These are phyloP conservation scores for Drosophila takahashii DNA, from an alignment of 1,140 invertebrate genomes.

Conservation along the genomic window DNA sequence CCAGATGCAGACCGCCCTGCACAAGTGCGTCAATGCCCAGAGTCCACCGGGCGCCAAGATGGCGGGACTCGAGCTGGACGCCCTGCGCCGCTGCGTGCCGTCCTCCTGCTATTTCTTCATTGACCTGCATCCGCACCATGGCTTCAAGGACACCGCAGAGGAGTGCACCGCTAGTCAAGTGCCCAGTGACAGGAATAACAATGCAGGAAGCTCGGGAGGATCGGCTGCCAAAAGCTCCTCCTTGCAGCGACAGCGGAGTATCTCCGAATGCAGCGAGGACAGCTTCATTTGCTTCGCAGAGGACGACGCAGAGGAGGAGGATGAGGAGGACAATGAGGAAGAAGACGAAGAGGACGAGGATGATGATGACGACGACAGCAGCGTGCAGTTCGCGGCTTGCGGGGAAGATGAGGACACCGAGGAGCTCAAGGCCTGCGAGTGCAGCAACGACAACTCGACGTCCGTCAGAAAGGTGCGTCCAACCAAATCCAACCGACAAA, in stretches of 20 bases:
- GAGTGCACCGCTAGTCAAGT: conserved; percentile 42
- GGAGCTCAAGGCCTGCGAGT: conserved; percentile 26
- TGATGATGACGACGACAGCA: conserved; percentile 44
- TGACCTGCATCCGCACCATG: conserved; percentile 54
- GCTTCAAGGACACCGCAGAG: conserved; percentile 43
- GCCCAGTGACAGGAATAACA: conserved; percentile 47
- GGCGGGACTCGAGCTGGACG: conserved; percentile 39
- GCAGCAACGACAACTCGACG: conserved; percentile 32
- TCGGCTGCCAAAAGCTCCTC: background rate
- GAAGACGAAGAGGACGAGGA: conserved; percentile 23
- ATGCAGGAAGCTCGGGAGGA: conserved; percentile 14
- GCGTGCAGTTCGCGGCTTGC: conserved; percentile 27
- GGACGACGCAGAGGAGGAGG: conserved; percentile 45
- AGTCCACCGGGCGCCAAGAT: conserved; percentile 38
- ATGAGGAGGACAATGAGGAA: conserved; percentile 15
- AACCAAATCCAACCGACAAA: background rate
- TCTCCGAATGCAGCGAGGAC: conserved; percentile 75
- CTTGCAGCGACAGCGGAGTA: conserved; percentile 57
- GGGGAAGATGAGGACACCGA: conserved; percentile 38
- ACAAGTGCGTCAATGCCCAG: conserved; percentile 52
- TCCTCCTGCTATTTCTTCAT: conserved; percentile 71
- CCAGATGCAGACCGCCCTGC: conserved; percentile 51
- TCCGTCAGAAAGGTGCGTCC: conserved; percentile 58
- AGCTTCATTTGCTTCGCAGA: conserved; percentile 74
- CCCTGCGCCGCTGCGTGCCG: conserved; percentile 34